Base-by-base conservation (phyloP, 1,140 invertebrate species). In the Aphelenchoides avenae region DNA sequence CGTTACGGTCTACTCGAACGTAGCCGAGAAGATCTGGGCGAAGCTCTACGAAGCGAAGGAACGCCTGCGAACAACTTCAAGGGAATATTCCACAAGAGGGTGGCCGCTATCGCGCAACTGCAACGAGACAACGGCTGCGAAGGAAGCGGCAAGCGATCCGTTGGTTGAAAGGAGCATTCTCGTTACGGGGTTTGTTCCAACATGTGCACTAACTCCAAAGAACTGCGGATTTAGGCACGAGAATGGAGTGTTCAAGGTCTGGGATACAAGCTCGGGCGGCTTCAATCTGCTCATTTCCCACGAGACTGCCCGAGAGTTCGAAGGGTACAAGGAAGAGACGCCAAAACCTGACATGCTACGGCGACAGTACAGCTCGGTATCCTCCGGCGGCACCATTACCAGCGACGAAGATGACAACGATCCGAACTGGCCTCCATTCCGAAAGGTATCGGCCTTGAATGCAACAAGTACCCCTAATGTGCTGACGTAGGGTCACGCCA, bases 301-400 rank as follows among this genome's bases (percentile, higher is more conserved):
- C 27, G 51, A 48, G 30, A 60, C 57, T 13, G 59, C 57, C 2
- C 37, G 33, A 7, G 57, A 60, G 31, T 60, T 60, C 63, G 57
- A 60, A 37, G 57, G 58, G 13, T 60, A n/a, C n/a, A n/a, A n/a
- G n/a, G n/a, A n/a, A n/a, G n/a, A n/a, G n/a, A n/a, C n/a, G n/a
- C n/a, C n/a, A n/a, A n/a, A n/a, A n/a, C n/a, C n/a, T n/a, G n/a
- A n/a, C n/a, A 46, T 49, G 29, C n/a, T 5, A 4, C 26, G 3
- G 18, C 40, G n/a, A 51, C 4, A 9, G 40, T 5, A 13, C 3
- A 42, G 5, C 3, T 4, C n/a, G 15, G 15, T n/a, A 20, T 24
- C 15, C n/a, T 4, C 26, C n/a, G 43, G 34, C 13, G 3, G 34
- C 3, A 29, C n/a, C 11, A 18, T 13, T 36, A 36, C 11, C 18